Percentiles rank a stretch among this genome's conserved stretches.
Evolutionary conservation across 2,797 vertebrate genomes (phyloP).

Genomic region (Pangasius sanitwongsei): DNA sequence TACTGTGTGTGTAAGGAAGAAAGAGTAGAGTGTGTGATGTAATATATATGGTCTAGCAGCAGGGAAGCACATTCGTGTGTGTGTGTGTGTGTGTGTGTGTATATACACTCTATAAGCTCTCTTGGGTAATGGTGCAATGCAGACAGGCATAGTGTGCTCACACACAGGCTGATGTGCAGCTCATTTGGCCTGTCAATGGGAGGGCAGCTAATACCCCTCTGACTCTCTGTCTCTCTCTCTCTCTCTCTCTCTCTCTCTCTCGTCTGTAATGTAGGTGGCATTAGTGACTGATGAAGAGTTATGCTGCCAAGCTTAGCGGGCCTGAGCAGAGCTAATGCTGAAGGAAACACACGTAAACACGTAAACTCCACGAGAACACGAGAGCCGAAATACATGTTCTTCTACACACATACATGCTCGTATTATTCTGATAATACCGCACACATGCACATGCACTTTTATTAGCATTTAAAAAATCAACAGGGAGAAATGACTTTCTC

Average conservation of each 20-base stretch:
- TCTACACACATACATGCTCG: background rate
- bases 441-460: background rate
- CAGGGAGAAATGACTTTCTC: constrained; percentile 5
- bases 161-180: constrained; percentile 34
- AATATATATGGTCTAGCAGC: background rate
- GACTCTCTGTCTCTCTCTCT: background rate
- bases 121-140: constrained; percentile 42
- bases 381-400: background rate
- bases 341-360: background rate
- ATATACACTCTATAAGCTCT: constrained; percentile 7
- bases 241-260: constrained; percentile 3
- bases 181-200: constrained; percentile 37
- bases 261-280: constrained; percentile 30
- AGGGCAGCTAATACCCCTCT: constrained; percentile 17
- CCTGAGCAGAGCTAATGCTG: constrained; percentile 41
- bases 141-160: constrained; percentile 13
- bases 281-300: constrained; percentile 49
- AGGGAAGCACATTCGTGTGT: background rate
- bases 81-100: background rate
- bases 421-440: background rate
- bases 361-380: background rate
- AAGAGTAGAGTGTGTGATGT: background rate
- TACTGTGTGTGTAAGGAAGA: too few species aligned
- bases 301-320: constrained; percentile 28
- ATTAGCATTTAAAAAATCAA: constrained; percentile 29